Evolutionary conservation across 2,888 invertebrate species (phyloP).

Genomic region (Netelia virgata): DNA sequence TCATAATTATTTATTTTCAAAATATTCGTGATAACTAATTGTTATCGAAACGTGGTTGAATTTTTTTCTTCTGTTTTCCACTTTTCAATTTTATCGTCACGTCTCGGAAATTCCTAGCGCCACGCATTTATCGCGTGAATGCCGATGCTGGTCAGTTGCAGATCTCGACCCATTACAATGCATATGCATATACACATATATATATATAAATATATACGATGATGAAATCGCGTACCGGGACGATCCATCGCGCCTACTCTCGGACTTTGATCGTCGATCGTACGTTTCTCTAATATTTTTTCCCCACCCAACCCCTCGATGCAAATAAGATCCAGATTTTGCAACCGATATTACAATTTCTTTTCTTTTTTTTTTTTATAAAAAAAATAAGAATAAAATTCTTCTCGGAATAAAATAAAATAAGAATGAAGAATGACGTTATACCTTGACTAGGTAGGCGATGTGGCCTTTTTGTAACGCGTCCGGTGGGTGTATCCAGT

Average conservation of each 20-base stretch:
- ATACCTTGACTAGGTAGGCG: slow-evolving; percentile 98
- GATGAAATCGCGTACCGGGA: slow-evolving; percentile 66
- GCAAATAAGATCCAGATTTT: neutral
- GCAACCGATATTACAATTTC: neutral
- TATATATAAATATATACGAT: slow-evolving; percentile 37
- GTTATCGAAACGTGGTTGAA: neutral
- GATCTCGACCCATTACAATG: slow-evolving; percentile 42
- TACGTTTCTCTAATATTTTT: slow-evolving; percentile 11
- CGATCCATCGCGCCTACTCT: slow-evolving; percentile 49
- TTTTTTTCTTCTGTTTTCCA: neutral
- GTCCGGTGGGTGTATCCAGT: slow-evolving; percentile 98
- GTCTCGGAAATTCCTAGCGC: slow-evolving; percentile 46
- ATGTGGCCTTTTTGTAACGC: slow-evolving; percentile 97
- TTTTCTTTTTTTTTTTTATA: neutral
- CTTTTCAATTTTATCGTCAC: slow-evolving; percentile 2
- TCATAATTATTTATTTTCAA: too few species aligned
- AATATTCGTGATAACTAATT: too few species aligned
- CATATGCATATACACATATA: neutral
- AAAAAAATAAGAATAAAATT: neutral
- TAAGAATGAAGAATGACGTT: slow-evolving; percentile 16
- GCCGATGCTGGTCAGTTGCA: slow-evolving; percentile 40
- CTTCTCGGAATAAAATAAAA: neutral
- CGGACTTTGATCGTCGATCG: slow-evolving; percentile 61
- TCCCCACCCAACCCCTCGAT: neutral
- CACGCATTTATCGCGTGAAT: slow-evolving; percentile 47